Percentiles rank a stretch among this genome's conserved stretches.
phyloP scores from a whole-genome alignment of 2,888 invertebrate genomes.

The Melanophora roralis region DNA sequence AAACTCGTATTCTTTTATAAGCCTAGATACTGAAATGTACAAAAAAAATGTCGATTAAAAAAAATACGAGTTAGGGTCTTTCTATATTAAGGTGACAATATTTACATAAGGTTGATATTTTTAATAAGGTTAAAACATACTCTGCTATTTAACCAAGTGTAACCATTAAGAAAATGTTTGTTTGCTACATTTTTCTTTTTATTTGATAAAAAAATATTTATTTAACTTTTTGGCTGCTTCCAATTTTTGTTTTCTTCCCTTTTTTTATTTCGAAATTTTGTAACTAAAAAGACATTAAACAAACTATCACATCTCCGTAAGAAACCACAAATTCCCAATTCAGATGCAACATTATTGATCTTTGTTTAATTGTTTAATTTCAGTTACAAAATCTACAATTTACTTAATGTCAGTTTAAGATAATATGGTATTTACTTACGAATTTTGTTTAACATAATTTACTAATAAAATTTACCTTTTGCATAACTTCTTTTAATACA shows the following conservation, averaged over 20 bases:
- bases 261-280: neutral
- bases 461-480: too few species aligned
- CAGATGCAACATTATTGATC: too few species aligned
- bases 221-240: neutral
- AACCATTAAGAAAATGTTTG: constrained; percentile 6
- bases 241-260: neutral
- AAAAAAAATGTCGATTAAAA: too few species aligned
- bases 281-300: constrained; percentile 12
- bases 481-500: neutral
- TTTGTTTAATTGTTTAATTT: too few species aligned
- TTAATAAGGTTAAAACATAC: too few species aligned
- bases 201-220: neutral
- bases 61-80: too few species aligned
- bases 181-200: neutral
- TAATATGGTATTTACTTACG: too few species aligned
- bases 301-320: neutral
- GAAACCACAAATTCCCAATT: neutral
- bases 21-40: too few species aligned
- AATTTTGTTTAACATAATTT: too few species aligned
- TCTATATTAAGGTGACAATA: too few species aligned
- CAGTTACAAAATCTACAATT: too few species aligned
- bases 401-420: too few species aligned
- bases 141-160: constrained; percentile 22
- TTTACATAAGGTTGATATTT: neutral
- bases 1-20: neutral